Evolutionary conservation across 2,888 invertebrate species (phyloP).

Genomic region (Epinotia brunnichana): DNA sequence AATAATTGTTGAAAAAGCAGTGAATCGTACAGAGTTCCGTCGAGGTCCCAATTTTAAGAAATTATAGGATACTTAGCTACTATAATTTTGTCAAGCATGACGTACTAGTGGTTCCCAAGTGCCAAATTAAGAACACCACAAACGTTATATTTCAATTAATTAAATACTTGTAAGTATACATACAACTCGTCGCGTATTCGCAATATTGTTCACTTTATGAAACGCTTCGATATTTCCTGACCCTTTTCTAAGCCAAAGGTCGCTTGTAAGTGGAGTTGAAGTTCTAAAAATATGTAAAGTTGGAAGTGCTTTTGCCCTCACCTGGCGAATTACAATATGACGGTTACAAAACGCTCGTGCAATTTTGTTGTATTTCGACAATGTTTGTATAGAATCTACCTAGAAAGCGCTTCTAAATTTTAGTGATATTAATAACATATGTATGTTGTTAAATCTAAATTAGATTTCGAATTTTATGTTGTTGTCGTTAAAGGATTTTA

Average conservation of each 20-base stretch:
- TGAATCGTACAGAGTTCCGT: too few relatives aligned
- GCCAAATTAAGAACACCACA: neutral
- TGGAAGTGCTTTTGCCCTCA: conserved; percentile 18
- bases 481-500: neutral
- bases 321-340: conserved; percentile 34
- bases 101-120: too few relatives aligned
- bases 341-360: conserved; percentile 22
- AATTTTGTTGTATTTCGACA: conserved; percentile 7
- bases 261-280: conserved; percentile 28
- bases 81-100: too few relatives aligned
- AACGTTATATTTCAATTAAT: neutral
- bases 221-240: conserved; percentile 21
- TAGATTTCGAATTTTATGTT: neutral
- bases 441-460: neutral
- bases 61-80: too few relatives aligned
- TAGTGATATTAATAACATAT: conserved; percentile 2
- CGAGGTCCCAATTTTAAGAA: too few relatives aligned
- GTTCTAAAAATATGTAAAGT: conserved; percentile 39
- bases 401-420: neutral
- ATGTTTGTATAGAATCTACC: neutral
- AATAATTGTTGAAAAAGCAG: too few relatives aligned
- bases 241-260: conserved; percentile 34
- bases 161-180: neutral
- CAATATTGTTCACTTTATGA: conserved; percentile 22
- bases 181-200: neutral